Base-by-base conservation (phyloP, 2,888 invertebrate species). In the Athripsodes cinereus region DNA sequence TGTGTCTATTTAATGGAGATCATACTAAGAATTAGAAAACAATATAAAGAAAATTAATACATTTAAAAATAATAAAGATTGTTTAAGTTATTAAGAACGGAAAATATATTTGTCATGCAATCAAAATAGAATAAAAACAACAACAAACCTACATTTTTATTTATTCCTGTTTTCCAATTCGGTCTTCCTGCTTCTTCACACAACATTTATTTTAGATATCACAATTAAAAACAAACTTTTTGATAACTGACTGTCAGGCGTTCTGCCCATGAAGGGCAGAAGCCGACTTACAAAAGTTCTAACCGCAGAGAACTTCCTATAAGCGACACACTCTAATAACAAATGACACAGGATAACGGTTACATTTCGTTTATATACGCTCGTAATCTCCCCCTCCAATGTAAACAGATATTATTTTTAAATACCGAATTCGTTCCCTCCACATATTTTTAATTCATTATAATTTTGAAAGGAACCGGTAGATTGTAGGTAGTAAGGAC, bases 321-420 rank as follows among this genome's bases (percentile, higher is more conserved):
- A 5, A 40, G 40, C 13, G 40, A 13, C 16, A 13, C 40, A 40
- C 40, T 16, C 13, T 16, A 40, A 40, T 13, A 13, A 40, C 13
- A 40, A 40, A 40, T 40, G 40, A 40, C 40, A 16, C 40, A 40
- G 40, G 40, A 40, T 40, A 40, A 40, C 40, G 40, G 40, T 40
- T 40, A 40, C 13, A 8, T 3, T 16, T 13, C 40, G 40, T 40
- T 40, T 40, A 40, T 40, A 40, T 40, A 40, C 40, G 13, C n/a
- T 40, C 16, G 40, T 40, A 16, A 16, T 8, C 40, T 40, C 40
- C 40, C 40, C 40, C 40, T 13, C 40, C 16, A 2, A 2, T 26
- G 10, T 10, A 26, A 6, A 26, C 26, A 26, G 10, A 26, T 40
- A 40, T 40, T 40, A 40, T 40, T 40, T 40, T 40, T 40, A 13